These are phyloP conservation scores for Caenorhabditis macrosperma DNA, from an alignment of 2,888 invertebrate species.

Conservation along the genomic window DNA sequence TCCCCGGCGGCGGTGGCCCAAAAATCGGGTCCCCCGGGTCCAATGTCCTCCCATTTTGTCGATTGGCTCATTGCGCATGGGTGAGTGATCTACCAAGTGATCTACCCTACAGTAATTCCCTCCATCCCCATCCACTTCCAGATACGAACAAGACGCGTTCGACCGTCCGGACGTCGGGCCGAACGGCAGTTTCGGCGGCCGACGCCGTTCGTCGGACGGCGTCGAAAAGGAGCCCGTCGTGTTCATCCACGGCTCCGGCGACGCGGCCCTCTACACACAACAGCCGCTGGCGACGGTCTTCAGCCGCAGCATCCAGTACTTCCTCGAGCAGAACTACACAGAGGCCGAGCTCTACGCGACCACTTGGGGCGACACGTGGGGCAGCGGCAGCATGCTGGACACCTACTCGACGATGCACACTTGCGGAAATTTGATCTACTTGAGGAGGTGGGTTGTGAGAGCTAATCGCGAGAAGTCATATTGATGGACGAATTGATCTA, in stretches of 20 bases:
- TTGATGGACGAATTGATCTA: too few species aligned
- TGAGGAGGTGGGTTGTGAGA: constrained; percentile 64
- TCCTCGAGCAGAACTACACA: constrained; percentile 79
- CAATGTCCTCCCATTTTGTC: constrained; percentile 77
- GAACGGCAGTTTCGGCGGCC: constrained; percentile 79
- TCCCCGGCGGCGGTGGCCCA: constrained; percentile 37
- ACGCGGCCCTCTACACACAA: constrained; percentile 78
- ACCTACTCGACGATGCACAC: constrained; percentile 78
- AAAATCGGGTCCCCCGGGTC: constrained; percentile 72
- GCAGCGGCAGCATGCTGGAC: constrained; percentile 71
- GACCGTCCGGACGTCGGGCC: constrained; percentile 79
- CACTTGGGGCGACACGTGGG: constrained; percentile 78
- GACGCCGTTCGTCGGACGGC: constrained; percentile 66
- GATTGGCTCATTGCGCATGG: constrained; percentile 79
- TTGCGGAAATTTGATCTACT: constrained; percentile 75
- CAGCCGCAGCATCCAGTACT: constrained; percentile 75
- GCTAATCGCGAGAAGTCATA: too few species aligned
- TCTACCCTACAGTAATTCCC: neutral
- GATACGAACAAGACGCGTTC: constrained; percentile 74
- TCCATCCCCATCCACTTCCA: constrained; percentile 22
- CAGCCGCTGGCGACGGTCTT: constrained; percentile 71
- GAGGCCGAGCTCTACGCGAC: constrained; percentile 78
- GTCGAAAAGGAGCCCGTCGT: constrained; percentile 77
- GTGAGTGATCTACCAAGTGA: too few species aligned
- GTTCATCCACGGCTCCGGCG: constrained; percentile 78